A percentile compares a stretch with the other conserved stretches of the same genome.
Evolutionary conservation across 1,140 invertebrate genomes (phyloP).

Genomic region (Drosophila tropicalis): DNA sequence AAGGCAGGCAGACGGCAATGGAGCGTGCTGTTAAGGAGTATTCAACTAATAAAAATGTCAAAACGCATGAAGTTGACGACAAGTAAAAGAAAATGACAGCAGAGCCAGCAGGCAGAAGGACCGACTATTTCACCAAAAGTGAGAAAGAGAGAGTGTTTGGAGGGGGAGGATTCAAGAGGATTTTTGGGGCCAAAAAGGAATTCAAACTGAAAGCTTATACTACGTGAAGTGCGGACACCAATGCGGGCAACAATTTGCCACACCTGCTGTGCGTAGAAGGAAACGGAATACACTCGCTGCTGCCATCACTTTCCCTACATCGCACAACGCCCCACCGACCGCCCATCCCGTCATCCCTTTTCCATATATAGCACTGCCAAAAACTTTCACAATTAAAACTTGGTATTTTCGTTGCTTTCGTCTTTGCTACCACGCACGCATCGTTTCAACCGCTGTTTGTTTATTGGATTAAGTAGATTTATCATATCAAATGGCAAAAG

Average conservation of each 20-base stretch:
- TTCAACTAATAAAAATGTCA: constrained; percentile 81
- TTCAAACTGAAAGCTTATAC: constrained; percentile 50
- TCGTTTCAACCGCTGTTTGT: constrained; percentile 63
- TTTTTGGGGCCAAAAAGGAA: constrained; percentile 24
- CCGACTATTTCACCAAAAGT: not conserved
- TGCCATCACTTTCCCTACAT: not conserved
- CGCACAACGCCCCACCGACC: not conserved
- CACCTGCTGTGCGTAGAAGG: constrained; percentile 62
- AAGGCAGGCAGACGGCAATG: constrained; percentile 48
- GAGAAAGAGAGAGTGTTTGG: not conserved
- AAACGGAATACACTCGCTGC: not conserved
- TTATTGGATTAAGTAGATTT: constrained; percentile 80
- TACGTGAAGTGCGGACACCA: constrained; percentile 35
- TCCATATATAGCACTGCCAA: constrained; percentile 8
- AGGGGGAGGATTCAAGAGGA: not conserved
- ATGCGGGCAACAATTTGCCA: constrained; percentile 68
- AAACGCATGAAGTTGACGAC: constrained; percentile 80
- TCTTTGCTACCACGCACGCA: constrained; percentile 46
- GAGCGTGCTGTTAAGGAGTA: constrained; percentile 77
- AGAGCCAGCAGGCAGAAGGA: constrained; percentile 42
- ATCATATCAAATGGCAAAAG: constrained; percentile 68
- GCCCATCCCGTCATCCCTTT: constrained; percentile 2
- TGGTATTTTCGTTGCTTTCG: constrained; percentile 59
- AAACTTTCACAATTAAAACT: constrained; percentile 80
- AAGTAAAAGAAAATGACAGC: constrained; percentile 75